A percentile compares a stretch with the other conserved stretches of the same genome.
Evolutionary conservation across 2,113 vertebrate species (phyloP).

Genomic region (Trichomycterus rosablanca): DNA sequence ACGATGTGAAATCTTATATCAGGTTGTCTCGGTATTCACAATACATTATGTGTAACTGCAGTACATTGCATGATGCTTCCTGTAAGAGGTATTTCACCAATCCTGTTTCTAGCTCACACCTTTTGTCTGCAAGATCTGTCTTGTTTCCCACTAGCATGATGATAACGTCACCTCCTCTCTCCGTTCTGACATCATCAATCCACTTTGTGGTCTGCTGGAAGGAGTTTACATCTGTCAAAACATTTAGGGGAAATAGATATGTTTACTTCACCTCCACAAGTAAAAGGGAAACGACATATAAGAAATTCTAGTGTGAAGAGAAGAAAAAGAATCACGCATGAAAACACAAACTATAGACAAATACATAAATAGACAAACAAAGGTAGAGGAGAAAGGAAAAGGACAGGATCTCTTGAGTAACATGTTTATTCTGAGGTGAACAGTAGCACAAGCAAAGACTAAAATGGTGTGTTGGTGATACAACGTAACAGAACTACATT

Average conservation of each 20-base stretch:
- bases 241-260: constrained; percentile 16
- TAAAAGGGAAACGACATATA: background rate
- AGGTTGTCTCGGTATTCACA: no score
- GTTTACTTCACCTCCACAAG: background rate
- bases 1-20: no score
- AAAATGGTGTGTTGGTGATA: constrained; percentile 7
- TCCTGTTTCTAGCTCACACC: constrained; percentile 62
- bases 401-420: background rate
- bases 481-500: background rate
- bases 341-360: background rate
- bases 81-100: background rate
- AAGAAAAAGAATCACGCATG: background rate
- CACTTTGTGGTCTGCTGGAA: constrained; percentile 99
- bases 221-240: constrained; percentile 87
- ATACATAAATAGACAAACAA: background rate
- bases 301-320: no score
- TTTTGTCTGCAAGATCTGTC: constrained; percentile 97
- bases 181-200: constrained; percentile 97
- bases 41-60: no score
- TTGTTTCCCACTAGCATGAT: constrained; percentile 99
- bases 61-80: constrained; percentile 50
- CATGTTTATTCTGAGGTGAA: background rate
- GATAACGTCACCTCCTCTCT: constrained; percentile 96
- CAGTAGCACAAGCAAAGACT: background rate
- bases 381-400: background rate